Evolutionary conservation across 1,140 invertebrate species (phyloP), one percentile per base, ranked within the genome.

Genomic region (Eriosoma lanigerum): DNA sequence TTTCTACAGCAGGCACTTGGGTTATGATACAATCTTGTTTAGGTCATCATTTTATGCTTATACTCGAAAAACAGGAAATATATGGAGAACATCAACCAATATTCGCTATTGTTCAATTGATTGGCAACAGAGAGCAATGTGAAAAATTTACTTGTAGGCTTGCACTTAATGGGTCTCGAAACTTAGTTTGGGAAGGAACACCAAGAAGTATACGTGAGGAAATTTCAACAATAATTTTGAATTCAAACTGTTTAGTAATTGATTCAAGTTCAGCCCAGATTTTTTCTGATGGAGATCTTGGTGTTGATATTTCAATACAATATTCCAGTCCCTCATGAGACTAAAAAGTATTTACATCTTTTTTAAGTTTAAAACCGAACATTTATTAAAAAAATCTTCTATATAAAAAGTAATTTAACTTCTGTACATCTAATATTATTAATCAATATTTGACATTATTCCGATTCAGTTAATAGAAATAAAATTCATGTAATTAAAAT

Each of bases 21-120:
- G 98, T 99, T 0, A 99, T 99, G 98, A 99, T 99, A 97, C 98
- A 99, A 86, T 97, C 96, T 13, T 99, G 98, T 87, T 99, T 98
- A 86, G 95, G 95, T 78, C 96, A 98, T 85, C 94, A 99, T 87
- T 99, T 99, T 86, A 99, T 99, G 97, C 89, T 99, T 81, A 97
- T 99, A 21, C 88, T 99, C 38, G 98, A 99, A 87, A 99, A 99
- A 87, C 98, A 99, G 88, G 97, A 98, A 84, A 98, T 98, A 86
- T 96, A 92, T 85, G 96, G 98, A 88, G 96, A 96, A 12, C 94
- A 98, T 85, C 97, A 98, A 84, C 96, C 98, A 87, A 99, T 99
- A 87, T 99, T 99, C 89, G 98, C 98, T 9, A 98, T 99, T 84
- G 98, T 99, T 24, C 98, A 99, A 86, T 87, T 99, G 75, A 99